Evolutionary conservation across 2,113 vertebrate species (phyloP).

Genomic region (Cyrtonyx montezumae): DNA sequence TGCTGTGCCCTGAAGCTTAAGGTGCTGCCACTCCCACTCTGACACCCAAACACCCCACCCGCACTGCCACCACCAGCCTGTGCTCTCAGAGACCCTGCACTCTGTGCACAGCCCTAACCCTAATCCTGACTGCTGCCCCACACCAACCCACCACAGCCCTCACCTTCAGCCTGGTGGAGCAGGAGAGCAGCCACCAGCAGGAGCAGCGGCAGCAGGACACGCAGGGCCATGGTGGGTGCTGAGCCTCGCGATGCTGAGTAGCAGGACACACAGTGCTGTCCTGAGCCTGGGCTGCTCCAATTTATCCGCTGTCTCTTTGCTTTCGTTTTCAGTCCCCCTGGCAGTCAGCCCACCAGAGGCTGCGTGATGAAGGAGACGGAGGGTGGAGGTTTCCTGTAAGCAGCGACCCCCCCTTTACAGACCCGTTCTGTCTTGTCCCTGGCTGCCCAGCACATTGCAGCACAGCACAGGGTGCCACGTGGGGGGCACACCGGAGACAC

Average conservation of each 20-base stretch:
- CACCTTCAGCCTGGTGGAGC: constrained; percentile 28
- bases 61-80: rapidly evolving
- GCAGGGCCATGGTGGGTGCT: neutral
- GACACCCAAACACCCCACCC: rapidly evolving
- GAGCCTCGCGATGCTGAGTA: neutral
- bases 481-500: neutral
- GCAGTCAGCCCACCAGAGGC: constrained; percentile 39
- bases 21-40: neutral
- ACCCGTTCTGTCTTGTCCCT: constrained; percentile 22
- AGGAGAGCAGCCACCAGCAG: neutral
- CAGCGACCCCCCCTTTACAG: neutral
- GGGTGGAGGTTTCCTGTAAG: constrained; percentile 64
- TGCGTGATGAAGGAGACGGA: neutral
- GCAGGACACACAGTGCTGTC: neutral
- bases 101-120: neutral
- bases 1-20: rapidly evolving
- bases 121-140: neutral
- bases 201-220: neutral
- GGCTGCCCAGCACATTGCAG: neutral
- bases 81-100: neutral
- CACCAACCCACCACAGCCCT: neutral
- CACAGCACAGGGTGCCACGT: rapidly evolving
- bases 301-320: constrained; percentile 42
- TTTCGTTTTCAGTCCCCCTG: constrained; percentile 55
- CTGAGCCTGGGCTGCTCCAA: neutral